phyloP scores from a whole-genome alignment of 2,888 invertebrate species.

The Metellina segmentata region DNA sequence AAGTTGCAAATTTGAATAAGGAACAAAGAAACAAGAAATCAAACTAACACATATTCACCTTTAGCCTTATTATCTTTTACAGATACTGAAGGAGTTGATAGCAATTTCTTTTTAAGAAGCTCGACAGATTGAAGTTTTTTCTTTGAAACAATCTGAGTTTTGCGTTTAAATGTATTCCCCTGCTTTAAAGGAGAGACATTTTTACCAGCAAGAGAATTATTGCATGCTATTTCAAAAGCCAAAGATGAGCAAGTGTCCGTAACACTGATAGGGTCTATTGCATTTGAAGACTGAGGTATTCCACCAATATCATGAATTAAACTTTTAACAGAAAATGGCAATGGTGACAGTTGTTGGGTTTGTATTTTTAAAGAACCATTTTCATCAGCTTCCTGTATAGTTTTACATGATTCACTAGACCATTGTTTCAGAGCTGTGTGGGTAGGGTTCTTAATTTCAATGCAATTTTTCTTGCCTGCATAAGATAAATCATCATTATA shows the following conservation, averaged over 20 bases:
- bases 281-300: no score
- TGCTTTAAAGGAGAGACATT: not conserved
- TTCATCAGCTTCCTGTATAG: no score
- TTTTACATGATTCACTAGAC: no score
- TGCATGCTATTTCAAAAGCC: slow-evolving; percentile 23
- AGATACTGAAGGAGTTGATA: not conserved
- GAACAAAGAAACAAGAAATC: not conserved
- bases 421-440: no score
- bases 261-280: not conserved
- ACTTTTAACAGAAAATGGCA: no score
- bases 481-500: no score
- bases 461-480: no score
- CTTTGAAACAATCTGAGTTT: not conserved
- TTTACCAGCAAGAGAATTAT: not conserved
- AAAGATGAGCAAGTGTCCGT: not conserved
- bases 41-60: not conserved
- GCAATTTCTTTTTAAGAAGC: not conserved
- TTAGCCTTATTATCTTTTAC: not conserved
- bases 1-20: not conserved
- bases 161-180: not conserved
- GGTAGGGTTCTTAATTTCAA: no score
- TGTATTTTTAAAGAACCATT: no score
- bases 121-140: not conserved
- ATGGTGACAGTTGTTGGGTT: no score
- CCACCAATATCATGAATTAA: no score